phyloP scores from a whole-genome alignment of 2,113 vertebrate genomes.

The Brachirus orientalis region DNA sequence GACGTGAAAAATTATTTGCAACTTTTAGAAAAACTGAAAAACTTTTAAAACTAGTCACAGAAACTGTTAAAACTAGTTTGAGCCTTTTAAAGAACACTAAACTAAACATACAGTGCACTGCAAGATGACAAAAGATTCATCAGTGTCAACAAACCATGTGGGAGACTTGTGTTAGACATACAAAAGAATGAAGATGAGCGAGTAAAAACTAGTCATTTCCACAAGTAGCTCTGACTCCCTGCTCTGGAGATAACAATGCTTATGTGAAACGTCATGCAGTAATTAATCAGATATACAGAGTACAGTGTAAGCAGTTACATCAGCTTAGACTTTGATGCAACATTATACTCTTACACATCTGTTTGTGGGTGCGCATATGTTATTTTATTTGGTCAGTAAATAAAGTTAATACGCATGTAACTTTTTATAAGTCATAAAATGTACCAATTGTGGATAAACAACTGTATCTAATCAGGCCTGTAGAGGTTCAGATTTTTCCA shows the following conservation, averaged over 20 bases:
- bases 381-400: no score
- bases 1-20: not conserved
- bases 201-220: slow-evolving; percentile 23
- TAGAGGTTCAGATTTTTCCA: not conserved
- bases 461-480: not conserved
- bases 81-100: slow-evolving; percentile 41
- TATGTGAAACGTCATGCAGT: not conserved
- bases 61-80: slow-evolving; percentile 34
- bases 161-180: slow-evolving; percentile 41
- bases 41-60: slow-evolving; percentile 33
- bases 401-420: not conserved
- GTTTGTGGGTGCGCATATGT: no score
- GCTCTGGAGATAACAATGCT: slow-evolving; percentile 1
- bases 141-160: slow-evolving; percentile 51
- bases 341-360: no score
- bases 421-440: not conserved
- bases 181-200: slow-evolving; percentile 29
- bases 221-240: slow-evolving; percentile 11
- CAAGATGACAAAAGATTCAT: slow-evolving; percentile 52
- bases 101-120: slow-evolving; percentile 8
- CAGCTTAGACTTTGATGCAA: not conserved
- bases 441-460: not conserved
- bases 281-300: slow-evolving; percentile 3
- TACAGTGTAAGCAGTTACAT: not conserved
- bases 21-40: slow-evolving; percentile 4